Percentiles rank a stretch among this genome's conserved stretches.
Evolutionary conservation across 2,888 invertebrate species (phyloP).

Genomic region (Lordiphosa andalusiaca): DNA sequence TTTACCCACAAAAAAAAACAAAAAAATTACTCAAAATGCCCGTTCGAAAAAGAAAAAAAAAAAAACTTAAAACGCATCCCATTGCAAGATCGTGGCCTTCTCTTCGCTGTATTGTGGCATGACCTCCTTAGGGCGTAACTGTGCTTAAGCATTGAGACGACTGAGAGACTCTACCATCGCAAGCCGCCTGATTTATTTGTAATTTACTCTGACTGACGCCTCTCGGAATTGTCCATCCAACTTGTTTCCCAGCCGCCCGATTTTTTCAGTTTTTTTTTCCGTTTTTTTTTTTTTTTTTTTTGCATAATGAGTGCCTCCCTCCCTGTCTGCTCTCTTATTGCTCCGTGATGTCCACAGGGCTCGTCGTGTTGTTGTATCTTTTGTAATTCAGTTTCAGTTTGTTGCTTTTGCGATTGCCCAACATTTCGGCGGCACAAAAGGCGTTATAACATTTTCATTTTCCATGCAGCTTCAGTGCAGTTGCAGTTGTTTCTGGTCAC

Average conservation of each 20-base stretch:
- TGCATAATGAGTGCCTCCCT: slow-evolving; percentile 16
- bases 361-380: slow-evolving; percentile 41
- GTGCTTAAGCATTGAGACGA: slow-evolving; percentile 54
- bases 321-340: slow-evolving; percentile 21
- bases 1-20: slow-evolving; percentile 33
- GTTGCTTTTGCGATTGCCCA: slow-evolving; percentile 46
- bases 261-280: no score
- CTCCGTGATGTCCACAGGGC: slow-evolving; percentile 43
- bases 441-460: slow-evolving; percentile 55
- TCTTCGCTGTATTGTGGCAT: slow-evolving; percentile 38
- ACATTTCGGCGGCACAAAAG: slow-evolving; percentile 53
- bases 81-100: slow-evolving; percentile 41
- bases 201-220: slow-evolving; percentile 21
- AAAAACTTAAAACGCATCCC: slow-evolving; percentile 30
- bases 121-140: slow-evolving; percentile 70
- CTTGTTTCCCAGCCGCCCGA: slow-evolving; percentile 29
- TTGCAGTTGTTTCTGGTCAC: slow-evolving; percentile 44
- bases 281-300: slow-evolving; percentile 20
- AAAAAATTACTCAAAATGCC: no score
- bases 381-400: slow-evolving; percentile 25
- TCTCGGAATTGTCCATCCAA: slow-evolving; percentile 8
- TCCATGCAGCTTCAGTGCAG: slow-evolving; percentile 24
- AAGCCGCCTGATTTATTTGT: slow-evolving; percentile 26
- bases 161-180: not conserved
- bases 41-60: slow-evolving; percentile 1